These are phyloP conservation scores for Apodemia mormo DNA, from an alignment of 2,888 invertebrate genomes.

Conservation along the genomic window DNA sequence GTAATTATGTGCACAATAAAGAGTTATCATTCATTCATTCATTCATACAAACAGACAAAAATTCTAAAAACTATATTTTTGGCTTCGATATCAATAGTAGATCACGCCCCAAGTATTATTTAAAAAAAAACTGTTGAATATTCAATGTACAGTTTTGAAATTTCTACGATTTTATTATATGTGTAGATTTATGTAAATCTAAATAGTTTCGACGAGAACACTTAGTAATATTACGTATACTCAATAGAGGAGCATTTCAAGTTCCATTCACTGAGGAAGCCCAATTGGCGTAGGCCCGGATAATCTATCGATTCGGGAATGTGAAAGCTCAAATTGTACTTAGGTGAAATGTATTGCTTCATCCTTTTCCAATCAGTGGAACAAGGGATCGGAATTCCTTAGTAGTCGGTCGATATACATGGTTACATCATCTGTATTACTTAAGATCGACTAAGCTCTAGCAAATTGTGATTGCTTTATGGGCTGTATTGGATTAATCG, in stretches of 20 bases:
- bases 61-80: too few relatives aligned
- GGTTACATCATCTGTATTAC: neutral
- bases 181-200: too few relatives aligned
- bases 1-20: too few relatives aligned
- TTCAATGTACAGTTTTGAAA: too few relatives aligned
- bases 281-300: constrained; percentile 4
- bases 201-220: neutral
- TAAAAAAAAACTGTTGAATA: too few relatives aligned
- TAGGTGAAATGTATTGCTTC: constrained; percentile 8
- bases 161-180: too few relatives aligned
- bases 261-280: neutral
- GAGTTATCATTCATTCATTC: too few relatives aligned
- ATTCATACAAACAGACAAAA: too few relatives aligned
- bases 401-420: constrained; percentile 1
- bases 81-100: too few relatives aligned
- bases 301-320: constrained; percentile 12
- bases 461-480: neutral
- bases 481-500: neutral
- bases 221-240: neutral
- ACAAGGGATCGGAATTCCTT: constrained; percentile 10
- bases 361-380: constrained; percentile 9
- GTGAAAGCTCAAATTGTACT: constrained; percentile 6
- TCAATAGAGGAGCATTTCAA: neutral
- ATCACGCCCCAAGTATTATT: too few relatives aligned
- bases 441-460: neutral